These are phyloP conservation scores for Phylloscopus collybita DNA, from an alignment of 2,797 vertebrate species.

Conservation along the genomic window DNA sequence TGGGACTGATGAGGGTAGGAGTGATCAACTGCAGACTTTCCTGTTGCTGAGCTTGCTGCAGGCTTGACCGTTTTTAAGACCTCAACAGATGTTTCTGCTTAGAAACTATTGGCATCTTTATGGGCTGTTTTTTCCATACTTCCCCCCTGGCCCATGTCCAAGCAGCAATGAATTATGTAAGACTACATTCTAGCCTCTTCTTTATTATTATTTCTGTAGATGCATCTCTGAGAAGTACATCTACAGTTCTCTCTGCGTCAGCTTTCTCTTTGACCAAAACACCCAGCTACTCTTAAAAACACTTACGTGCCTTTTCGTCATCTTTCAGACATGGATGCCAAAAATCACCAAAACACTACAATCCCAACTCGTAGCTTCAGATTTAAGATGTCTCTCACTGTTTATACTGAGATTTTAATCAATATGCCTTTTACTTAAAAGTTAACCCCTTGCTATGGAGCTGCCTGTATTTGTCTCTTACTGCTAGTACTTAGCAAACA, in stretches of 20 bases:
- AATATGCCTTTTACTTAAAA: background rate
- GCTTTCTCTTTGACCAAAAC: background rate
- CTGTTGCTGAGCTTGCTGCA: constrained; percentile 80
- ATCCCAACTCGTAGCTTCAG: background rate
- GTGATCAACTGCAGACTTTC: constrained; percentile 77
- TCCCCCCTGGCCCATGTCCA: constrained; percentile 73
- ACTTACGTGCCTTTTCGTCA: background rate
- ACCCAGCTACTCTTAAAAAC: background rate
- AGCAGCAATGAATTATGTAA: constrained; percentile 79
- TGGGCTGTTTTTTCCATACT: constrained; percentile 84
- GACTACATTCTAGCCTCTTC: constrained; percentile 71
- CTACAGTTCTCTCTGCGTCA: background rate
- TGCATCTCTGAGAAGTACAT: constrained; percentile 27
- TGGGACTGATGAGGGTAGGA: constrained; percentile 55
- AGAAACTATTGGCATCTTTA: constrained; percentile 84
- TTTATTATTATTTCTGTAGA: constrained; percentile 75
- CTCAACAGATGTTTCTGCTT: constrained; percentile 84
- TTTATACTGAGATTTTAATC: background rate
- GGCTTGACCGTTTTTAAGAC: constrained; percentile 72
- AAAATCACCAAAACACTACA: background rate
- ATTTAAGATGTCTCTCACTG: background rate
- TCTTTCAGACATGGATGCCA: background rate
- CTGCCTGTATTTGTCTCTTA: constrained; percentile 6
- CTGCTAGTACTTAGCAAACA: background rate
- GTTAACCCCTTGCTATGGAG: background rate